These are phyloP conservation scores for Nasonia giraulti DNA, from an alignment of 1,140 invertebrate genomes.

Conservation along the genomic window DNA sequence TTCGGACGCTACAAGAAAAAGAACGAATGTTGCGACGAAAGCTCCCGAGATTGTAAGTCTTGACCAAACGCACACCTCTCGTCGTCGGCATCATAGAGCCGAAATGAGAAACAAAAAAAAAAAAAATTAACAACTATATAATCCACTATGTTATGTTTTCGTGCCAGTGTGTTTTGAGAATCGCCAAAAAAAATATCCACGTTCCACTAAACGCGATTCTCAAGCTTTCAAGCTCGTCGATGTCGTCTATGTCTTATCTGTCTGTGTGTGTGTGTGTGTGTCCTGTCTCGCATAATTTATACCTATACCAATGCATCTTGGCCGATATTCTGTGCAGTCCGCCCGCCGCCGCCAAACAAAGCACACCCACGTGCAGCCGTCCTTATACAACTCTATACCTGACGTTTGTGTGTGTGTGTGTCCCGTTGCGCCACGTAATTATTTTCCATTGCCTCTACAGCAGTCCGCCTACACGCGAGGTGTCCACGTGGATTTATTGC, in stretches of 20 bases:
- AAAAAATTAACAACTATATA: background rate
- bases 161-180: constrained; percentile 8
- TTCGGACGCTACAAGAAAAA: constrained; percentile 73
- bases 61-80: background rate
- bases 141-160: background rate
- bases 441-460: constrained; percentile 26
- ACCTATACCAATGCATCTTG: constrained; percentile 42
- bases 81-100: background rate
- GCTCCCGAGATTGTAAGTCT: constrained; percentile 71
- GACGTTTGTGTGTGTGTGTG: constrained; percentile 17
- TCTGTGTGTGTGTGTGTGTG: constrained; percentile 5
- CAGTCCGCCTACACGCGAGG: background rate
- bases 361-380: background rate
- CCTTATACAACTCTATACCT: background rate
- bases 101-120: background rate
- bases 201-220: constrained; percentile 29
- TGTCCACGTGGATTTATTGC: background rate
- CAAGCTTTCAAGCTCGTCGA: constrained; percentile 46
- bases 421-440: constrained; percentile 12
- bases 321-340: constrained; percentile 41
- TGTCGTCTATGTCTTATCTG: constrained; percentile 22
- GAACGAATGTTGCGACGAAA: constrained; percentile 74
- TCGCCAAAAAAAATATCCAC: background rate
- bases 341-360: background rate
- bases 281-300: constrained; percentile 45